phyloP scores from a whole-genome alignment of 2,113 vertebrate species.

The Platycercus adscitus region DNA sequence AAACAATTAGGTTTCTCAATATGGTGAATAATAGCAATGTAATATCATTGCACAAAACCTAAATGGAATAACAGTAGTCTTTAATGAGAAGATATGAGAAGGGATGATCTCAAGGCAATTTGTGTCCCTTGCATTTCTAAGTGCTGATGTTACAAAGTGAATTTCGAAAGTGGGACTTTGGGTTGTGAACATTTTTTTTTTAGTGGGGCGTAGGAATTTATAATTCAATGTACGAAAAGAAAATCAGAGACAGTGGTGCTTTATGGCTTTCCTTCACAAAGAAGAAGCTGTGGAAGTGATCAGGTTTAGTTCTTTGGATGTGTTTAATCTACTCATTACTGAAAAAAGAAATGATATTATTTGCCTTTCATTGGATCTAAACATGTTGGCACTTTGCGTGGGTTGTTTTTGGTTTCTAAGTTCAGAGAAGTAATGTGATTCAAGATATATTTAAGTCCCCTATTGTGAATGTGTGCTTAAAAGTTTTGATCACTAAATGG shows the following conservation, averaged over 20 bases:
- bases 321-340: background rate
- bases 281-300: background rate
- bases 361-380: background rate
- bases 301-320: background rate
- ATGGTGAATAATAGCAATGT: background rate
- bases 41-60: background rate
- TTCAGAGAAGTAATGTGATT: background rate
- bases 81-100: background rate
- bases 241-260: background rate
- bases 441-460: background rate
- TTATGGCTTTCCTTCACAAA: background rate
- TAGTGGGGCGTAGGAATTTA: background rate
- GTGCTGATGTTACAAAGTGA: background rate
- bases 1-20: background rate
- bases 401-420: background rate
- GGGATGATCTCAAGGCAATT: background rate
- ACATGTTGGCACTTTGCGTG: background rate
- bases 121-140: background rate
- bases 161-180: background rate
- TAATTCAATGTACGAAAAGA: background rate
- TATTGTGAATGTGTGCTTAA: background rate
- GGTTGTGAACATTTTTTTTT: background rate
- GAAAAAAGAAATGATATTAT: background rate
- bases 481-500: background rate
- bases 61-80: background rate